A percentile compares a stretch with the other conserved stretches of the same genome.
Evolutionary conservation across 2,888 invertebrate genomes (phyloP).

Genomic region (Thereva unica): DNA sequence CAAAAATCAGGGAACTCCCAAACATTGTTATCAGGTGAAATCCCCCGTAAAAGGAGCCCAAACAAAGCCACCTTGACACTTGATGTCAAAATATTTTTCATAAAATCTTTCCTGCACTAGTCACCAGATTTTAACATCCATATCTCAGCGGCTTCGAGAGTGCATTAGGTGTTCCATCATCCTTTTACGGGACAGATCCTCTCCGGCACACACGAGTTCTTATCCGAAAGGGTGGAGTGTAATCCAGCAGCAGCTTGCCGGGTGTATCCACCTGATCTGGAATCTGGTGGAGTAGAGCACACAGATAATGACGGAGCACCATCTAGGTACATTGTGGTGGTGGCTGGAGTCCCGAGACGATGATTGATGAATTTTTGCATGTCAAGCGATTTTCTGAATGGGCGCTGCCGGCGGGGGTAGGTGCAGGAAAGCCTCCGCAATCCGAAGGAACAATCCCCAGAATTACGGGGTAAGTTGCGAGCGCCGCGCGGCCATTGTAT

Average conservation of each 20-base stretch:
- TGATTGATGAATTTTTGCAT: constrained; percentile 42
- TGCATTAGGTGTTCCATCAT: too few species aligned
- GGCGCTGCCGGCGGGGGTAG: constrained; percentile 12
- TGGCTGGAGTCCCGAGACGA: constrained; percentile 21
- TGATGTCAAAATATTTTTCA: too few species aligned
- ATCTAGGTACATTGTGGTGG: neutral
- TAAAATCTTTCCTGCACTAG: too few species aligned
- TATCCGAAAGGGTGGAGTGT: constrained; percentile 15
- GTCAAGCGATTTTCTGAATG: constrained; percentile 39
- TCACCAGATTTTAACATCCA: too few species aligned
- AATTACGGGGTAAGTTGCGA: neutral
- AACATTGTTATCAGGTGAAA: too few species aligned
- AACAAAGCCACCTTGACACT: too few species aligned
- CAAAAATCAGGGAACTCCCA: too few species aligned
- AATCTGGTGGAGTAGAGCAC: constrained; percentile 7
- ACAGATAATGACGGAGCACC: neutral
- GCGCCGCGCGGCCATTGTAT: constrained; percentile 37
- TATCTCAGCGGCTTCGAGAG: too few species aligned
- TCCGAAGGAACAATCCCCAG: constrained; percentile 2
- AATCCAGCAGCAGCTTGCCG: constrained; percentile 24
- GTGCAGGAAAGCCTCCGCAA: constrained; percentile 7
- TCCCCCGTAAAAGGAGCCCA: too few species aligned
- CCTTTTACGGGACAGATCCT: too few species aligned
- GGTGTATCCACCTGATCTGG: constrained; percentile 27
- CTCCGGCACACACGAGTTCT: neutral